Evolutionary conservation across 2,888 invertebrate genomes (phyloP).

Genomic region (Coleophora deauratella): DNA sequence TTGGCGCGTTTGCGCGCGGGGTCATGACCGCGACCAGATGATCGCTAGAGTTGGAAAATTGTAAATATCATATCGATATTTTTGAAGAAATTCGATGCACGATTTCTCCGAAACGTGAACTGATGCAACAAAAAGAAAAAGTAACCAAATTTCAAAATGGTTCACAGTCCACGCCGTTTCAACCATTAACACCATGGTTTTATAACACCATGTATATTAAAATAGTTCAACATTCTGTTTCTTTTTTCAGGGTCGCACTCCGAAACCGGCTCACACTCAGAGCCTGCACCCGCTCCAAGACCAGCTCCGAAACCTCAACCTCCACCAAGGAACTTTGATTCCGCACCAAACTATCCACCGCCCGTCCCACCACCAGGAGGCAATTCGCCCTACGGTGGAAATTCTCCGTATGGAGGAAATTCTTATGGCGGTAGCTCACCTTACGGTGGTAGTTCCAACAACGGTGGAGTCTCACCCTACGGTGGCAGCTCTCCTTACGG

Average conservation of each 20-base stretch:
- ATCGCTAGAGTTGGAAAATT: too few relatives aligned
- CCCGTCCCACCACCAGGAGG: slow-evolving; percentile 46
- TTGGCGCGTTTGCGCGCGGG: too few relatives aligned
- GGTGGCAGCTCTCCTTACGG: slow-evolving; percentile 24
- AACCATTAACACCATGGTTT: too few relatives aligned
- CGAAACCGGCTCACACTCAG: slow-evolving; percentile 52
- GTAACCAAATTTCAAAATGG: too few relatives aligned
- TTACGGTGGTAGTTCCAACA: slow-evolving; percentile 18
- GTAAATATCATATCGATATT: too few relatives aligned
- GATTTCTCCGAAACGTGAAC: too few relatives aligned
- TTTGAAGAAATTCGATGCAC: too few relatives aligned
- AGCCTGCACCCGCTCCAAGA: slow-evolving; percentile 38
- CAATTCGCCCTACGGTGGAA: slow-evolving; percentile 23
- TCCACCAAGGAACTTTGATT: slow-evolving; percentile 42
- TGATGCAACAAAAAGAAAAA: too few relatives aligned
- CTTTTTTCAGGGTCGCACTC: slow-evolving; percentile 54
- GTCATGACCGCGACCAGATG: too few relatives aligned
- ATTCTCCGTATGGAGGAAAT: slow-evolving; percentile 12
- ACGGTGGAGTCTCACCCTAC: slow-evolving; percentile 16
- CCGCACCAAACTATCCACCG: slow-evolving; percentile 56
- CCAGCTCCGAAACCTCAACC: slow-evolving; percentile 40
- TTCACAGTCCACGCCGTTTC: too few relatives aligned
- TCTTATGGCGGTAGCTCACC: slow-evolving; percentile 20
- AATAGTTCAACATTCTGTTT: slow-evolving; percentile 7
- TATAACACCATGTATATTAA: too few relatives aligned